Evolutionary conservation across 2,888 invertebrate genomes (phyloP).

Genomic region (Apodemia duryi): DNA sequence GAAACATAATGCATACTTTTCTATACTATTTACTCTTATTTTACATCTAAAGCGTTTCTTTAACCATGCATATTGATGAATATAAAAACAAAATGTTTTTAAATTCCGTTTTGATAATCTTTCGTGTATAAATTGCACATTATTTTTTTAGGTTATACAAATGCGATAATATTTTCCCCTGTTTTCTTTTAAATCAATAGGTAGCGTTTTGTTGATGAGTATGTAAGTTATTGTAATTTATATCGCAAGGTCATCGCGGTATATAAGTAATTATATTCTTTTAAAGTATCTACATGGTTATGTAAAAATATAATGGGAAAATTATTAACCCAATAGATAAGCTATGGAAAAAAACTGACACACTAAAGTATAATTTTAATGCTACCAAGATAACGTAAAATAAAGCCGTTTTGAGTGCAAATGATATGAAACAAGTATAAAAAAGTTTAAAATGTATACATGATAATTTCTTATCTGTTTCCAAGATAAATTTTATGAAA

Average conservation of each 20-base stretch:
- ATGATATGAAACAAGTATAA: neutral
- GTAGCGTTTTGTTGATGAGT: neutral
- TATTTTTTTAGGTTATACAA: neutral
- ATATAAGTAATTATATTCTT: neutral
- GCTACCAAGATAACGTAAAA: neutral
- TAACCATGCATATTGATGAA: neutral
- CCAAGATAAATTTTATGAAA: slow-evolving; percentile 1
- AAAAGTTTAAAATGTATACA: neutral
- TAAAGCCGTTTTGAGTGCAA: neutral
- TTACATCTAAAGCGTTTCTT: neutral
- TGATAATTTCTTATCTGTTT: slow-evolving; percentile 14
- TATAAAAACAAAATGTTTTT: neutral
- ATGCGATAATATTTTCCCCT: neutral
- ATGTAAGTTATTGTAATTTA: neutral
- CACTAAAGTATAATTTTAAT: neutral
- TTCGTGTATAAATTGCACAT: neutral
- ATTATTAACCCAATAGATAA: neutral
- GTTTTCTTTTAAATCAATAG: neutral
- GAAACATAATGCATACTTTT: slow-evolving; percentile 53
- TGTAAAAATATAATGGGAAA: neutral
- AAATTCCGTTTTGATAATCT: neutral
- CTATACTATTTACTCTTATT: slow-evolving; percentile 21
- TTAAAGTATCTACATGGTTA: neutral
- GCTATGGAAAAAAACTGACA: slow-evolving; percentile 10
- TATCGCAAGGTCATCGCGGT: neutral